Evolutionary conservation across 2,888 invertebrate genomes (phyloP).

Genomic region (Pterobdella sp.): DNA sequence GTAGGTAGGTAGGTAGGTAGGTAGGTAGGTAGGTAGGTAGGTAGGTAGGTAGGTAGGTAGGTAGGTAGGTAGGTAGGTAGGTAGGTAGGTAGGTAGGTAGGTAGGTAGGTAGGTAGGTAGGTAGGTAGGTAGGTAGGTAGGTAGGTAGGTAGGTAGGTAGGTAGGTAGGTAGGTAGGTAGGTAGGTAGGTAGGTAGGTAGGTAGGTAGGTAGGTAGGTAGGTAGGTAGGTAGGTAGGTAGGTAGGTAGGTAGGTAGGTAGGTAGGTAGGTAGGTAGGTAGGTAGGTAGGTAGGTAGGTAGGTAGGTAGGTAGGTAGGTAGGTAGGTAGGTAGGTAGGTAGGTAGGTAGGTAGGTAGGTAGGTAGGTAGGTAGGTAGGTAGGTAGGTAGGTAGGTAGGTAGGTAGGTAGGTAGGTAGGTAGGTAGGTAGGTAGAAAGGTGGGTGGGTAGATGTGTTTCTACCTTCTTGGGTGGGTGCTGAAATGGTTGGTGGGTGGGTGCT

Average conservation of each 20-base stretch:
- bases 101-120: neutral
- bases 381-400: slow-evolving; percentile 10
- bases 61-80: neutral
- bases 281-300: slow-evolving; percentile 7
- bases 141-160: neutral
- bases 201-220: neutral
- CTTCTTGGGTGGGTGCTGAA: neutral
- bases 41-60: neutral
- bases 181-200: neutral
- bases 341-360: slow-evolving; percentile 11
- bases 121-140: neutral
- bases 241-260: neutral
- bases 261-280: slow-evolving; percentile 9
- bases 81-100: neutral
- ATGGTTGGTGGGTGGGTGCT: neutral
- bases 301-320: slow-evolving; percentile 10
- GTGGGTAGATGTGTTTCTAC: no score
- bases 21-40: neutral
- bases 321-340: slow-evolving; percentile 3
- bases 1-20: neutral
- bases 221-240: neutral
- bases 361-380: slow-evolving; percentile 9
- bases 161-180: neutral
- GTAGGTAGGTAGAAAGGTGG: slow-evolving; percentile 8
- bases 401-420: slow-evolving; percentile 10